These are phyloP conservation scores for Litoditis marina DNA, from an alignment of 2,888 invertebrate genomes.

Conservation along the genomic window DNA sequence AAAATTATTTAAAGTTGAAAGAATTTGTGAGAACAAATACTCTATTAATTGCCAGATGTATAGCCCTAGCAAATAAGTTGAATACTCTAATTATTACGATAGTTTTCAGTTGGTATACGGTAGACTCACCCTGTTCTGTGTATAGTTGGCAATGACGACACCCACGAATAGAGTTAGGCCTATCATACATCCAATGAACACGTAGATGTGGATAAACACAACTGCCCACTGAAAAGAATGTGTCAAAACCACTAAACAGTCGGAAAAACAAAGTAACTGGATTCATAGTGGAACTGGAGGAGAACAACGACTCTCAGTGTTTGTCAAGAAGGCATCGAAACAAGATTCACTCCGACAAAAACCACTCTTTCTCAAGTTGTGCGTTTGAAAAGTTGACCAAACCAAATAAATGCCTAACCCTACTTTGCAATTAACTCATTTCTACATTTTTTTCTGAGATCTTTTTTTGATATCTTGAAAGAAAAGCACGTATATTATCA, in stretches of 20 bases:
- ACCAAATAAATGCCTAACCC: too few species aligned
- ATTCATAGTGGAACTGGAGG: too few species aligned
- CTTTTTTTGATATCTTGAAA: too few species aligned
- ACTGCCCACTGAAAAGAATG: conserved; percentile 67
- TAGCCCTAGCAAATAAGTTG: background rate
- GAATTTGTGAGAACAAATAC: background rate
- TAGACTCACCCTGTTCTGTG: conserved; percentile 79
- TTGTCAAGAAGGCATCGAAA: too few species aligned
- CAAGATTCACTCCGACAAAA: too few species aligned
- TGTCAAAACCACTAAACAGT: background rate
- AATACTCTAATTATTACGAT: background rate
- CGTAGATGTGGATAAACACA: conserved; percentile 97
- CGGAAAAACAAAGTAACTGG: too few species aligned
- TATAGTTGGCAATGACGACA: conserved; percentile 99
- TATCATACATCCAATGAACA: conserved; percentile 99
- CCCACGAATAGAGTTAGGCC: conserved; percentile 97
- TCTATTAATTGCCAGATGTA: background rate
- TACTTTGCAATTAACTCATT: too few species aligned
- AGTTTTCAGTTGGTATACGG: background rate
- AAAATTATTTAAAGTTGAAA: conserved; percentile 10
- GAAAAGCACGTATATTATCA: too few species aligned
- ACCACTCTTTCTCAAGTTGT: background rate
- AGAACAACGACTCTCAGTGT: too few species aligned
- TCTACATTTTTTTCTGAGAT: too few species aligned
- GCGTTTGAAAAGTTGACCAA: too few species aligned